Base-by-base conservation (phyloP, 2,797 vertebrate genomes). In the Gephyroberyx darwinii region DNA sequence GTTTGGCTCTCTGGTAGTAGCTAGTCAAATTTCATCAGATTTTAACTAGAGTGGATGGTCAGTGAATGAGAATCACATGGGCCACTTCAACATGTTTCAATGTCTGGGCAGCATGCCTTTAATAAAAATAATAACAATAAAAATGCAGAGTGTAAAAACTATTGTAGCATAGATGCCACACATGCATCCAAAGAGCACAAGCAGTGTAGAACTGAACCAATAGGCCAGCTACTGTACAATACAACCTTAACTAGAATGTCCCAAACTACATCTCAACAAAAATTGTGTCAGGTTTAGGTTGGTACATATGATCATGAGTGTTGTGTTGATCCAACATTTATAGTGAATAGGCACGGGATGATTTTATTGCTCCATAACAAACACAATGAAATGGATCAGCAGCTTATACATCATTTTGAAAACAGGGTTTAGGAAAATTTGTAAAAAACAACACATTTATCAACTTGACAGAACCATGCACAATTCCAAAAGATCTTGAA, bases 401-500 rank as follows among this genome's bases (percentile, higher is more conserved):
- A 82, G 71, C 59, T 64, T 79, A 78, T 83, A 62, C 22, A 84
- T 87, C 53, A 78, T 71, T 78, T 43, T 66, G n/a, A 80, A 79
- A 71, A 65, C 47, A 62, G 57, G 39, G 48, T 68, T 59, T 14
- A 33, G 68, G 41, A 48, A 78, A 77, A 57, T 60, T 56, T 37
- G n/a, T 22, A 35, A 65, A 65, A 75, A 75, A 67, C 69, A 88
- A 76, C 73, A 80, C 74, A 90, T 88, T 84, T 62, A 81, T 90
- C 88, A 88, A 70, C 33, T 53, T 89, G 86, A 88, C 86, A 88
- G 73, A 50, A 58, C 50, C 31, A 47, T 55, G 69, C 48, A 65
- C 65, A 65, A 52, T 55, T 81, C 75, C 80, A 88, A 71, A 69
- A 33, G 59, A 58, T 86, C 88, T 87, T 90, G 82, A 86, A 90